These are phyloP conservation scores for Epizoanthus illoricatus DNA, from an alignment of 92 coral and sea anemone genomes.

Conservation along the genomic window DNA sequence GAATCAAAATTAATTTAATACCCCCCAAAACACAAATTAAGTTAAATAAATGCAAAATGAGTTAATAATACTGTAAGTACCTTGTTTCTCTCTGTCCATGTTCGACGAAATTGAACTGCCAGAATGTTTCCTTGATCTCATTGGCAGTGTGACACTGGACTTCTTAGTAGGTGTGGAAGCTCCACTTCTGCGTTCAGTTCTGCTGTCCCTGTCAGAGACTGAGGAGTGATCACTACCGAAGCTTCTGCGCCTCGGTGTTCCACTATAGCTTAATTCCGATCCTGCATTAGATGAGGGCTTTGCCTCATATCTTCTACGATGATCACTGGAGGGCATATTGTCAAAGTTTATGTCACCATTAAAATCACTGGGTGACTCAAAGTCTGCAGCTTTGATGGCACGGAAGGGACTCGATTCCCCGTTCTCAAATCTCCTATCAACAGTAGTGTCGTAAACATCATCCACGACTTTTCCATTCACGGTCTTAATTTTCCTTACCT, in stretches of 20 bases:
- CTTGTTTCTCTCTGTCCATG: constrained; percentile 23
- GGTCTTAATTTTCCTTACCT: constrained; percentile 18
- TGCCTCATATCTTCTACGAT: constrained; percentile 5
- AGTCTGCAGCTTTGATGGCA: neutral
- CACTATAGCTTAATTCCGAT: constrained; percentile 6
- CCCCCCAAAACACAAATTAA: too few species aligned
- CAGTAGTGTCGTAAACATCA: constrained; percentile 8
- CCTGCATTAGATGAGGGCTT: neutral
- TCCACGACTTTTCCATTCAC: constrained; percentile 26
- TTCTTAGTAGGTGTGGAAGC: constrained; percentile 24
- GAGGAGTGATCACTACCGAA: constrained; percentile 16
- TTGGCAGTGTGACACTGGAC: constrained; percentile 35
- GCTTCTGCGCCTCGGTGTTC: constrained; percentile 9
- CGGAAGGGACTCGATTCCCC: neutral
- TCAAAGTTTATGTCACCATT: constrained; percentile 1
- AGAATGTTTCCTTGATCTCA: constrained; percentile 18
- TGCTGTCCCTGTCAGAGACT: constrained; percentile 2
- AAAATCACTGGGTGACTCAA: neutral
- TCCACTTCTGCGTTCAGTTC: constrained; percentile 5
- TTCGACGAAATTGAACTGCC: constrained; percentile 31
- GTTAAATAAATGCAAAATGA: too few species aligned
- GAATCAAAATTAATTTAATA: too few species aligned
- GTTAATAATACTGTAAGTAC: neutral
- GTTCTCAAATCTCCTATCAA: constrained; percentile 23
- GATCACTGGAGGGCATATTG: neutral